Conservation (phyloP, 2,113 vertebrate genomes). For the Microcebus jonahi region DNA sequence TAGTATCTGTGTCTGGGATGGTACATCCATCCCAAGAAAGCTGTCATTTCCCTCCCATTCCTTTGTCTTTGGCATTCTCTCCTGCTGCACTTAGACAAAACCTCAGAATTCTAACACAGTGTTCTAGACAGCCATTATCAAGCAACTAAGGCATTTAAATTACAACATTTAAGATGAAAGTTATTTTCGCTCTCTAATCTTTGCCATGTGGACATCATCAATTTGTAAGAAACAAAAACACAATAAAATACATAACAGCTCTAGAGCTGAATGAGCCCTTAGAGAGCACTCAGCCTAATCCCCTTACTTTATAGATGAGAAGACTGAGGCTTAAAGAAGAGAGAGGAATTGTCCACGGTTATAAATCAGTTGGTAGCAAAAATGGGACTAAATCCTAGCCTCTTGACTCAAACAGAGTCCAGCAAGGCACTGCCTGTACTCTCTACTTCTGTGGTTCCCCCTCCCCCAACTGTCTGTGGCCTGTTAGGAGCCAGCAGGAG, state of each 20-base stretch:
- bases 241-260: neutral
- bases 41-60: neutral
- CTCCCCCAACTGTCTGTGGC: no score
- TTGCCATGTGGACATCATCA: neutral
- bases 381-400: neutral
- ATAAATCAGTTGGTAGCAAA: conserved; percentile 17
- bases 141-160: conserved; percentile 26
- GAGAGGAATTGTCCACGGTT: neutral
- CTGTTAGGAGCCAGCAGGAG: no score
- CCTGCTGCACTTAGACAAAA: neutral
- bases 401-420: neutral
- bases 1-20: neutral
- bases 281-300: neutral
- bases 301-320: conserved; percentile 19
- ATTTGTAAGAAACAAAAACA: conserved; percentile 47
- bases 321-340: neutral
- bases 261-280: neutral
- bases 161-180: neutral
- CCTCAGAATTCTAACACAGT: conserved; percentile 22
- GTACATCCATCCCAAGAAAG: neutral
- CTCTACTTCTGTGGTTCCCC: no score
- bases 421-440: neutral
- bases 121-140: neutral
- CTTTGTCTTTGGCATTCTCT: conserved; percentile 12
- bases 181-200: conserved; percentile 34